Conservation (phyloP, 2,113 vertebrate genomes). For the Furnarius figulus region DNA sequence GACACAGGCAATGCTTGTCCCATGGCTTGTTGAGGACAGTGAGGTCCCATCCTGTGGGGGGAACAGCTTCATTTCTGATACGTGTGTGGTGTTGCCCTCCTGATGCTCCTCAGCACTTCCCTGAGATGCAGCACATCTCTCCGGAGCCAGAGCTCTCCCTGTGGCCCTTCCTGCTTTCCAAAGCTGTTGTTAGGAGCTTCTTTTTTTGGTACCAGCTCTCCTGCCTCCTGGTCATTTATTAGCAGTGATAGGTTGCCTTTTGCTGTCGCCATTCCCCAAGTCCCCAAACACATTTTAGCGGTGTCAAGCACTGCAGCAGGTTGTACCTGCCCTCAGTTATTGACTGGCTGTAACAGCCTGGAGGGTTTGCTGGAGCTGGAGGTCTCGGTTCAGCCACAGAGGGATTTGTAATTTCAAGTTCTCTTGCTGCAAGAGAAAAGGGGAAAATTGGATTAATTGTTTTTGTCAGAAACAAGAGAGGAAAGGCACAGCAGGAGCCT, state of each 20-base stretch:
- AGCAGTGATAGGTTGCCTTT: not conserved
- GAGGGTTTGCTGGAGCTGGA: not conserved
- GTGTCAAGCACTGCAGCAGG: not conserved
- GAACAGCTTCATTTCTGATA: not conserved
- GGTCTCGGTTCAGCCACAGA: not conserved
- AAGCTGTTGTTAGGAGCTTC: not conserved
- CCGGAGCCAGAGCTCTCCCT: fast-evolving
- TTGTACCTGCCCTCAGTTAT: not conserved
- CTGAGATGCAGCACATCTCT: fast-evolving
- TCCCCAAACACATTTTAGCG: not conserved
- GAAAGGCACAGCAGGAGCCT: not conserved
- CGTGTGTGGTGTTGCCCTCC: not conserved
- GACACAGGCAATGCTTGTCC: fast-evolving
- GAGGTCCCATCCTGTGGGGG: fast-evolving
- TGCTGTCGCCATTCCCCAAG: not conserved
- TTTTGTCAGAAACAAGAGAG: not conserved
- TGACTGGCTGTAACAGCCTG: not conserved
- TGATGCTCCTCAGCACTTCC: not conserved
- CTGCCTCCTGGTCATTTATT: not conserved
- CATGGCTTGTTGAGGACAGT: fast-evolving
- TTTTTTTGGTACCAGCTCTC: not conserved
- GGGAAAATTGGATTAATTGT: not conserved
- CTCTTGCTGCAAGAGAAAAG: too few relatives aligned
- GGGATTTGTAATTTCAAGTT: not conserved
- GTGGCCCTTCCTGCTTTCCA: not conserved